Conservation (phyloP, 2,797 vertebrate species). For the Etheostoma perlongum region DNA sequence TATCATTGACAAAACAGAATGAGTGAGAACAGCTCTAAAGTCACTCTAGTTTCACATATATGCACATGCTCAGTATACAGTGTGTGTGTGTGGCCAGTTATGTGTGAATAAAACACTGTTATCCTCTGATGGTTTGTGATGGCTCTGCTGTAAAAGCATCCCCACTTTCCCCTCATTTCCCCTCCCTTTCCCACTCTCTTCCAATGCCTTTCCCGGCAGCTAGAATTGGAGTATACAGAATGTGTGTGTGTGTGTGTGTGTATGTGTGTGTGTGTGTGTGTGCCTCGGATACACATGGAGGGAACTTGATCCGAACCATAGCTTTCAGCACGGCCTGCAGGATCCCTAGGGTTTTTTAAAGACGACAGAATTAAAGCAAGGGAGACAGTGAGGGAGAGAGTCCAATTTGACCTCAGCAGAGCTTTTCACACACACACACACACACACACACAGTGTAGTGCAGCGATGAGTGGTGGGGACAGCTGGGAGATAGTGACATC, state of each 20-base stretch:
- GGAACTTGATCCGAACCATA: conserved; percentile 74
- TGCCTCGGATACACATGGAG: conserved; percentile 35
- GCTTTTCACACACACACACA: conserved; percentile 31
- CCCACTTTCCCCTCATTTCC: conserved; percentile 52
- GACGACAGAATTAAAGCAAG: conserved; percentile 65
- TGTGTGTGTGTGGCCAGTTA: conserved; percentile 39
- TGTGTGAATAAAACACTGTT: conserved; percentile 58
- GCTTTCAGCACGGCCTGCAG: conserved; percentile 70
- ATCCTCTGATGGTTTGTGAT: conserved; percentile 68
- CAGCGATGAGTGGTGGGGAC: conserved; percentile 70
- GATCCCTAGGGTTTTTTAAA: conserved; percentile 70
- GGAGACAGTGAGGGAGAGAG: conserved; percentile 49
- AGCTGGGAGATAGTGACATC: conserved; percentile 82
- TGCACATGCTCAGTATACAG: neutral
- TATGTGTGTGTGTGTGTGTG: conserved; percentile 18
- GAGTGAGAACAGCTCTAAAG: conserved; percentile 27
- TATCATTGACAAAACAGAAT: conserved; percentile 38
- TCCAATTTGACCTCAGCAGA: conserved; percentile 69
- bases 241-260: conserved; percentile 32
- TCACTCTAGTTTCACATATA: conserved; percentile 18
- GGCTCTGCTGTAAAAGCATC: conserved; percentile 70
- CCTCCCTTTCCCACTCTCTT: conserved; percentile 64
- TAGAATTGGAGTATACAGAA: conserved; percentile 44
- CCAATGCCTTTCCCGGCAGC: conserved; percentile 70
- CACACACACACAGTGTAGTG: conserved; percentile 12